phyloP scores from a whole-genome alignment of 2,113 vertebrate genomes.

The Steatornis caripensis region DNA sequence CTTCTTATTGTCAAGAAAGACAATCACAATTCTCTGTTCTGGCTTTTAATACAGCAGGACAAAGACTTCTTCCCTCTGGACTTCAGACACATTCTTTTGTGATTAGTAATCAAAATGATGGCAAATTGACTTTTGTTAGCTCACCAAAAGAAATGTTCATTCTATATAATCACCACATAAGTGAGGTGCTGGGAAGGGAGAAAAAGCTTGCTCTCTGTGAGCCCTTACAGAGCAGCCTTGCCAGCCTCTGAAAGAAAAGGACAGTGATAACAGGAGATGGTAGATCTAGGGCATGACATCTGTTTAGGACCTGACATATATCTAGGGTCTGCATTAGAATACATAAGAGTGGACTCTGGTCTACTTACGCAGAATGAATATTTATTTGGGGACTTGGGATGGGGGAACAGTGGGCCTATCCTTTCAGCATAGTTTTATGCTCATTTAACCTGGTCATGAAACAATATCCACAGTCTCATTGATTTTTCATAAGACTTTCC shows the following conservation, averaged over 20 bases:
- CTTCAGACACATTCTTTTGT: neutral
- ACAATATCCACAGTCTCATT: neutral
- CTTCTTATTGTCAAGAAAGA: neutral
- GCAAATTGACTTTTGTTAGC: neutral
- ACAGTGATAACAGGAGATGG: neutral
- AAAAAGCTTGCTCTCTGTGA: neutral
- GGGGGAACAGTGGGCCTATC: neutral
- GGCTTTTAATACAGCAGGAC: neutral
- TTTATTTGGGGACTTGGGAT: neutral
- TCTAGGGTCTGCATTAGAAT: neutral
- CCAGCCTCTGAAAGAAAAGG: neutral
- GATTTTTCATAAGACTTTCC: neutral
- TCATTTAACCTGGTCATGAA: neutral
- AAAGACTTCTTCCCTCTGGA: neutral
- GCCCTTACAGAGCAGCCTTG: neutral
- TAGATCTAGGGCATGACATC: neutral
- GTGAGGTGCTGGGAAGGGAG: neutral
- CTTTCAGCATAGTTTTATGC: neutral
- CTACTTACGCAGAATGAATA: neutral
- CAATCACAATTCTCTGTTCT: neutral
- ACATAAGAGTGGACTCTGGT: neutral
- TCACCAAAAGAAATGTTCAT: neutral
- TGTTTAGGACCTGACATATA: neutral
- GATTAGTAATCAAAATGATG: neutral
- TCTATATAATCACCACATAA: neutral